Evolutionary conservation across 2,797 vertebrate genomes (phyloP).

Genomic region (Fundulus diaphanus): DNA sequence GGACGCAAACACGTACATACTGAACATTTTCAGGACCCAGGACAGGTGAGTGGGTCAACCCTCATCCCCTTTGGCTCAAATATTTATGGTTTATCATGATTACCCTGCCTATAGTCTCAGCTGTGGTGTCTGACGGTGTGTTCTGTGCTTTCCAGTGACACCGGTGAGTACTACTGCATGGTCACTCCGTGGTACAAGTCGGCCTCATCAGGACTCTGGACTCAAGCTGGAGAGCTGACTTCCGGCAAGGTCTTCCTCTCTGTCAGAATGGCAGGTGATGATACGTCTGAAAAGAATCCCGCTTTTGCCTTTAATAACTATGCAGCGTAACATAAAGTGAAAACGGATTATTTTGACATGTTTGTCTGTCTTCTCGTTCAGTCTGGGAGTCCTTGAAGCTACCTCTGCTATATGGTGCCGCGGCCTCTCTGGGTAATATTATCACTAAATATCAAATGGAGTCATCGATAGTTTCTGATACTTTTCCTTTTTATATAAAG

Average conservation of each 20-base stretch:
- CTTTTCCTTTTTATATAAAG: neutral
- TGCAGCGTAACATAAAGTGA: neutral
- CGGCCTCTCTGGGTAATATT: conserved; percentile 80
- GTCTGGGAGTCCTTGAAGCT: conserved; percentile 93
- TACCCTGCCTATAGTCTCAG: neutral
- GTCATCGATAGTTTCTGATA: neutral
- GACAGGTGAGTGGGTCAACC: conserved; percentile 70
- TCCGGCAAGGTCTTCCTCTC: conserved; percentile 86
- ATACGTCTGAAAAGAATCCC: neutral
- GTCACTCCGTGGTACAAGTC: conserved; percentile 92
- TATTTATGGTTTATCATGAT: neutral
- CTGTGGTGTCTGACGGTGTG: neutral
- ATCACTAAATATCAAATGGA: neutral
- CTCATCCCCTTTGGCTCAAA: neutral
- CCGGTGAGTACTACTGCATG: conserved; percentile 89
- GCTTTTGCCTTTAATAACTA: neutral
- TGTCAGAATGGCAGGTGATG: conserved; percentile 90
- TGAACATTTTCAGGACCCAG: conserved; percentile 87
- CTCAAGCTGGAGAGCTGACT: conserved; percentile 81
- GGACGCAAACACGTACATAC: conserved; percentile 79
- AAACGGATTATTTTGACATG: neutral
- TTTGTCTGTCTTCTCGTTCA: conserved; percentile 60
- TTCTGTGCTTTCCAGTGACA: conserved; percentile 77
- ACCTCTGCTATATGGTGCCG: conserved; percentile 90
- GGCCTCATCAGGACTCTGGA: conserved; percentile 85